phyloP scores from a whole-genome alignment of 2,888 invertebrate genomes.

The Parasteatoda lunata region DNA sequence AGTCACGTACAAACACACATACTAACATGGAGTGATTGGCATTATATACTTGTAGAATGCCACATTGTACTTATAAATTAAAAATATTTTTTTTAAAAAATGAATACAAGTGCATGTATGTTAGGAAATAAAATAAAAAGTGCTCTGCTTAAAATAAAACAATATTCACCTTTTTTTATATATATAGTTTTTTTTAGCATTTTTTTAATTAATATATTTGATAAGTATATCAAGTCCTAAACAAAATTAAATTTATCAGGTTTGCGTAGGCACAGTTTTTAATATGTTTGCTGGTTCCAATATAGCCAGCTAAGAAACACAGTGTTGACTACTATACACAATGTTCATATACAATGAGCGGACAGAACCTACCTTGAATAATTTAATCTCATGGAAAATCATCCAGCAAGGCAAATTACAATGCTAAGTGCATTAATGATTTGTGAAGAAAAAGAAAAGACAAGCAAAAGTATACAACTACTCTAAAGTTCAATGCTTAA shows the following conservation, averaged over 20 bases:
- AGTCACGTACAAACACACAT: slow-evolving; percentile 35
- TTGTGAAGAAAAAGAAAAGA: slow-evolving; percentile 4
- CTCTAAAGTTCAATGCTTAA: too few species aligned
- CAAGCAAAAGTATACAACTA: background rate
- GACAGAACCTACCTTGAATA: slow-evolving; percentile 29
- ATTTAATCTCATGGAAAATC: slow-evolving; percentile 55
- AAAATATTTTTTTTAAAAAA: slow-evolving; percentile 13
- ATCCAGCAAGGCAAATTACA: slow-evolving; percentile 18
- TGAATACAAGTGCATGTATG: slow-evolving; percentile 47
- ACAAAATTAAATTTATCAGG: slow-evolving; percentile 61
- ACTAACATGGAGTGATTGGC: slow-evolving; percentile 21
- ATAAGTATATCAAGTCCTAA: slow-evolving; percentile 37
- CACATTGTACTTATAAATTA: slow-evolving; percentile 43
- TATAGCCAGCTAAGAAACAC: slow-evolving; percentile 33
- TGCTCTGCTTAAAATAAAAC: slow-evolving; percentile 31
- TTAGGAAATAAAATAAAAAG: slow-evolving; percentile 49
- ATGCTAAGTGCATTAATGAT: slow-evolving; percentile 1
- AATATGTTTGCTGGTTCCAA: slow-evolving; percentile 42
- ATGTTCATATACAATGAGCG: slow-evolving; percentile 62
- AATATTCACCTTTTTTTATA: slow-evolving; percentile 4
- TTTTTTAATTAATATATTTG: slow-evolving; percentile 42
- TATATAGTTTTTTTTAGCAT: slow-evolving; percentile 4
- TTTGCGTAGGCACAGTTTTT: slow-evolving; percentile 63
- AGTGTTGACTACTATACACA: slow-evolving; percentile 49
- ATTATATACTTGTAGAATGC: slow-evolving; percentile 36